A percentile compares a stretch with the other conserved stretches of the same genome.
These are phyloP conservation scores for Pica pica DNA, from an alignment of 2,113 vertebrate species.

Conservation along the genomic window DNA sequence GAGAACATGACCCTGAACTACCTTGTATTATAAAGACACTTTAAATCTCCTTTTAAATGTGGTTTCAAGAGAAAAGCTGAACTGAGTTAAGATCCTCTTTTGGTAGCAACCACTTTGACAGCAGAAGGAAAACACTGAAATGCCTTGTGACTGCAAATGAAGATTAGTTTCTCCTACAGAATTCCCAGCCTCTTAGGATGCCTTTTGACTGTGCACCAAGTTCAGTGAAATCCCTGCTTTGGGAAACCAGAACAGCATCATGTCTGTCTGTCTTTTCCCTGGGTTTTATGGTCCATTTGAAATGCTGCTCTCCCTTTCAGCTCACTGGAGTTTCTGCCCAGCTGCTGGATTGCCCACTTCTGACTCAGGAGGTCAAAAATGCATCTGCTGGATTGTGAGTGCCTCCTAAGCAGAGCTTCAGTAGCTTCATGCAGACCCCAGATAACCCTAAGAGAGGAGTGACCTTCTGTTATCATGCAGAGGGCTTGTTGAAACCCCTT, in stretches of 20 bases:
- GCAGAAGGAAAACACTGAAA: neutral
- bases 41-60: neutral
- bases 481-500: neutral
- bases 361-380: neutral
- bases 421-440: neutral
- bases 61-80: neutral
- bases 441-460: neutral
- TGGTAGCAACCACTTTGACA: neutral
- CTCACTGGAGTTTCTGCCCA: neutral
- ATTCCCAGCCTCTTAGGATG: neutral
- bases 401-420: neutral
- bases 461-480: neutral
- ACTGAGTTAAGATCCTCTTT: neutral
- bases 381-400: neutral
- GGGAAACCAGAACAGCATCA: neutral
- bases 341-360: neutral
- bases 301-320: neutral
- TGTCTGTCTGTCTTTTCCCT: neutral
- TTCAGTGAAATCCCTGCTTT: neutral
- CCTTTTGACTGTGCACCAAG: neutral
- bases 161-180: neutral
- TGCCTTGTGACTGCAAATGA: neutral
- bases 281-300: neutral
- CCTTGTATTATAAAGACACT: neutral
- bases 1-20: slow-evolving; percentile 3